Evolutionary conservation across 1,140 invertebrate species (phyloP).

Genomic region (Centruroides sculpturatus): DNA sequence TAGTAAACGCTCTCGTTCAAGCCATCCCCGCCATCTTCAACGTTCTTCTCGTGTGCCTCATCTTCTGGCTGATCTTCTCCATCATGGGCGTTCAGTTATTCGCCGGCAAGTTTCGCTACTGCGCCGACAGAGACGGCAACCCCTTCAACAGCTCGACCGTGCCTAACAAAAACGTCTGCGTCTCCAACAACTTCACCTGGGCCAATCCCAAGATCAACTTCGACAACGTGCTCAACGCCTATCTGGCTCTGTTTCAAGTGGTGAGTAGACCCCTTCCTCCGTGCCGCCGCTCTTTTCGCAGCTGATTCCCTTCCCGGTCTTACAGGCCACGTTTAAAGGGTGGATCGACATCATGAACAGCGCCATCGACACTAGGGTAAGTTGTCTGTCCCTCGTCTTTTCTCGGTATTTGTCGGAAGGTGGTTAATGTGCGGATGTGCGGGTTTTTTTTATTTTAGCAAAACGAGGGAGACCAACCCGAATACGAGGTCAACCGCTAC

Average conservation of each 20-base stretch:
- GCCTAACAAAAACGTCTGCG: slow-evolving; percentile 64
- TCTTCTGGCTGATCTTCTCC: slow-evolving; percentile 83
- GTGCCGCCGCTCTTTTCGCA: too few relatives aligned
- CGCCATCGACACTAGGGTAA: slow-evolving; percentile 71
- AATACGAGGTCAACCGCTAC: slow-evolving; percentile 82
- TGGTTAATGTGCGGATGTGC: too few relatives aligned
- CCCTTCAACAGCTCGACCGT: slow-evolving; percentile 65
- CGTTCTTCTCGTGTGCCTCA: slow-evolving; percentile 73
- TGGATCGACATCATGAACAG: slow-evolving; percentile 95
- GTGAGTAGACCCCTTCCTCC: slow-evolving; percentile 23
- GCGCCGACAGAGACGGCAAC: slow-evolving; percentile 52
- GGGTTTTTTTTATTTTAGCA: too few relatives aligned
- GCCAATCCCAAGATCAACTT: slow-evolving; percentile 95
- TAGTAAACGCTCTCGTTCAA: slow-evolving; percentile 86
- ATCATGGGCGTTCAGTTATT: slow-evolving; percentile 84
- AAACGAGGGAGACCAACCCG: slow-evolving; percentile 38
- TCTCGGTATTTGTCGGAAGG: too few relatives aligned
- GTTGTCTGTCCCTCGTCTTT: too few relatives aligned
- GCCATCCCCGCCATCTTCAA: slow-evolving; percentile 94
- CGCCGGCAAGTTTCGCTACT: slow-evolving; percentile 81
- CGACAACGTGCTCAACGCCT: slow-evolving; percentile 94
- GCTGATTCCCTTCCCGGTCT: background rate
- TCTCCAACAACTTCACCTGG: slow-evolving; percentile 85
- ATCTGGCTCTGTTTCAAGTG: slow-evolving; percentile 94
- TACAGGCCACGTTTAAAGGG: slow-evolving; percentile 68